A percentile compares a stretch with the other conserved stretches of the same genome.
Evolutionary conservation across 2,797 vertebrate genomes (phyloP).

Genomic region (Ciconia nigra): DNA sequence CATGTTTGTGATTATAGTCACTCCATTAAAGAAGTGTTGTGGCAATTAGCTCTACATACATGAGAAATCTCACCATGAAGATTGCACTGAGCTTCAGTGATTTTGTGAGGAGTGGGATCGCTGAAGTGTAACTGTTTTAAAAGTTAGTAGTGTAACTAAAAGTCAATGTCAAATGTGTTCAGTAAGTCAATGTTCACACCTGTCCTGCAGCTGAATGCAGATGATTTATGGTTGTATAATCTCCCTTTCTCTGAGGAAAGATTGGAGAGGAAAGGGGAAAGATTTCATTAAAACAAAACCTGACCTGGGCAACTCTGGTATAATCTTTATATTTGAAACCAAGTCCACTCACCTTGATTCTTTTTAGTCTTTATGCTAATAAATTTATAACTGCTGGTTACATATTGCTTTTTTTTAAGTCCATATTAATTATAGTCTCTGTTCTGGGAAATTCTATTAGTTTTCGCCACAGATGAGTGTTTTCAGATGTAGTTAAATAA

Average conservation of each 20-base stretch:
- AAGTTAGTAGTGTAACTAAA: neutral
- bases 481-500: conserved; percentile 32
- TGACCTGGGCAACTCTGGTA: too few relatives aligned
- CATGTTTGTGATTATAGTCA: neutral
- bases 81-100: neutral
- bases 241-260: neutral
- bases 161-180: neutral
- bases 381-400: neutral
- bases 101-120: neutral
- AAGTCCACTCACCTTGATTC: neutral
- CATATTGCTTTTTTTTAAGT: neutral
- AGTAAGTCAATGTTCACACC: neutral
- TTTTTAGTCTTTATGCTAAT: neutral
- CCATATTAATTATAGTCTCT: neutral
- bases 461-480: neutral
- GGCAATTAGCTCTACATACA: neutral
- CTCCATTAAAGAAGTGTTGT: neutral
- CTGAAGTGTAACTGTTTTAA: neutral
- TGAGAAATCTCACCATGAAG: neutral
- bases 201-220: neutral
- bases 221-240: neutral
- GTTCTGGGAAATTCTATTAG: conserved; percentile 12
- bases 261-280: neutral
- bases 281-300: neutral
- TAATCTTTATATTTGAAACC: neutral